Conservation (phyloP, 2,113 vertebrate genomes). For the Hippocampus zosterae region DNA sequence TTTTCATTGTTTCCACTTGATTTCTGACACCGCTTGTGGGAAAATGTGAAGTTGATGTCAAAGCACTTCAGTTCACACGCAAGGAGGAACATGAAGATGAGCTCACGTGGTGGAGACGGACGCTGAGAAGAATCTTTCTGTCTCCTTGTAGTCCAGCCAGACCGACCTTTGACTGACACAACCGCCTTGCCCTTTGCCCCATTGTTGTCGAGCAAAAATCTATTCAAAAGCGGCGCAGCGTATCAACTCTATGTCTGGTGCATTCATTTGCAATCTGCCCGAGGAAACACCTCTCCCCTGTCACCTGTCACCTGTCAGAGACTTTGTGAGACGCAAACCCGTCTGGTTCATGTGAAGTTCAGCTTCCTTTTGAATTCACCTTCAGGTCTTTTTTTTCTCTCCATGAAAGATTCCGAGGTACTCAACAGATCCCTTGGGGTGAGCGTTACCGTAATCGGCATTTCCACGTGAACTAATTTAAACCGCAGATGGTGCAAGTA, state of each 20-base stretch:
- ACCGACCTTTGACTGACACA: slow-evolving; percentile 30
- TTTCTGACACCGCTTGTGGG: slow-evolving; percentile 40
- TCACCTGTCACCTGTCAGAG: slow-evolving; percentile 31
- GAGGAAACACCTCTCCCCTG: slow-evolving; percentile 20
- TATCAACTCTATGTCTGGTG: slow-evolving; percentile 16
- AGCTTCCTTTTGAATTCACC: slow-evolving; percentile 28
- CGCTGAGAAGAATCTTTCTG: slow-evolving; percentile 23
- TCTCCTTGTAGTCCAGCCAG: slow-evolving; percentile 34
- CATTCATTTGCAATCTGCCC: not conserved
- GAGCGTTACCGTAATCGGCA: slow-evolving; percentile 24
- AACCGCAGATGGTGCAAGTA: slow-evolving; percentile 9
- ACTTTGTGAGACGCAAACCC: slow-evolving; percentile 10
- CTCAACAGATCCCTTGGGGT: slow-evolving; percentile 17
- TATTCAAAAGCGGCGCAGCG: slow-evolving; percentile 25
- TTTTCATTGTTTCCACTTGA: slow-evolving; percentile 52
- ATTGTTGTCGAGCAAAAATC: slow-evolving; percentile 25
- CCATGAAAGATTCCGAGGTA: slow-evolving; percentile 26
- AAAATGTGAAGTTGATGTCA: slow-evolving; percentile 43
- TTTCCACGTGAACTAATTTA: slow-evolving; percentile 7
- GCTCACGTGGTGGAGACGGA: slow-evolving; percentile 19
- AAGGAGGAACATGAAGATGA: slow-evolving; percentile 28
- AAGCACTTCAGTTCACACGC: slow-evolving; percentile 18
- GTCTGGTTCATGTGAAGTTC: slow-evolving; percentile 39
- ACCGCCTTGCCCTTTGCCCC: slow-evolving; percentile 31
- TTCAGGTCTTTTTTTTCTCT: slow-evolving; percentile 6